phyloP scores from a whole-genome alignment of 2,888 invertebrate genomes.

The Tenthredo distinguenda region DNA sequence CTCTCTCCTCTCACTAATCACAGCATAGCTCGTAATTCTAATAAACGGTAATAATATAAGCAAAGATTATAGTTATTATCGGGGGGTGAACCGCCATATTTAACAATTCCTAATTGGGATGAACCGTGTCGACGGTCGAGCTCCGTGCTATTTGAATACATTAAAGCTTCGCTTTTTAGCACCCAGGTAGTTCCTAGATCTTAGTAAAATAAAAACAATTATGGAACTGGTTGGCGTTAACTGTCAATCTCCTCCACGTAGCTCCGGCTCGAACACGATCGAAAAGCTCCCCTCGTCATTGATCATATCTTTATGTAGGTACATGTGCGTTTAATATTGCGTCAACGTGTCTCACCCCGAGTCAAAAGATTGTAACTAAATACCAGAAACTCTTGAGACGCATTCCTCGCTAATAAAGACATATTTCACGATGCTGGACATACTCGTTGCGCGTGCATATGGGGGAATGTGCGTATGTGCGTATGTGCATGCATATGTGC shows the following conservation, averaged over 20 bases:
- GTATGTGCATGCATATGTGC: slow-evolving; percentile 6
- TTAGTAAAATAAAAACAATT: background rate
- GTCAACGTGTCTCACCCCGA: background rate
- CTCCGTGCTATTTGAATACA: slow-evolving; percentile 43
- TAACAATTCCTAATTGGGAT: slow-evolving; percentile 54
- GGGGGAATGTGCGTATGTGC: too few species aligned
- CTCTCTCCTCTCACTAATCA: background rate
- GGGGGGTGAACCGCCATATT: slow-evolving; percentile 59
- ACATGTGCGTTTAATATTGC: slow-evolving; percentile 10
- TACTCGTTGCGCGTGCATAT: background rate
- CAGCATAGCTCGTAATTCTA: slow-evolving; percentile 54
- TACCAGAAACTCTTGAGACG: slow-evolving; percentile 48
- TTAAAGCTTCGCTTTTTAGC: slow-evolving; percentile 36
- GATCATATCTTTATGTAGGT: background rate
- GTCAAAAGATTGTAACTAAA: slow-evolving; percentile 37
- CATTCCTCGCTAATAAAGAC: slow-evolving; percentile 54
- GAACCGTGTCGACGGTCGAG: slow-evolving; percentile 20
- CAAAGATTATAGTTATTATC: slow-evolving; percentile 71
- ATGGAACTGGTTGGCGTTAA: background rate
- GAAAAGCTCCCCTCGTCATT: background rate
- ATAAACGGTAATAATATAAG: slow-evolving; percentile 71
- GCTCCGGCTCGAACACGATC: background rate
- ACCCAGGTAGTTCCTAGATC: slow-evolving; percentile 34
- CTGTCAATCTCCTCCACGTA: background rate
- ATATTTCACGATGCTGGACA: slow-evolving; percentile 48